Base-by-base conservation (phyloP, 2,888 invertebrate genomes). In the Parnassius apollo region DNA sequence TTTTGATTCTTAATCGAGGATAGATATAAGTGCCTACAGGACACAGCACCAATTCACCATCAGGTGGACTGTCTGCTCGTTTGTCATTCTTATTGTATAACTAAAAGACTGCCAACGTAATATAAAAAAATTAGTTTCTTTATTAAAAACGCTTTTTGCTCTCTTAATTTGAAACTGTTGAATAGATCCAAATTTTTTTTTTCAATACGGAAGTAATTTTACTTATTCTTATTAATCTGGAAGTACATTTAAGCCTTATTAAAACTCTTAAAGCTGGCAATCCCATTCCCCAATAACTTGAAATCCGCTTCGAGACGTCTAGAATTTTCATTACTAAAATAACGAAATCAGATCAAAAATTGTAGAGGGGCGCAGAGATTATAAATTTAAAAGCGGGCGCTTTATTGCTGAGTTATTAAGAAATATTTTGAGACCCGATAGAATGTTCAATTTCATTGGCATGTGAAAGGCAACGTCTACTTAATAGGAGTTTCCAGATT, bases 381-480 rank as follows among this genome's bases (percentile, higher is more conserved):
- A 82, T 83, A 80, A 82, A 82, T 82, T 75, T 80, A 80, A 79
- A 59, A 69, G 50, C 57, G 72, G 70, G 67, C 65, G 68, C 70
- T 71, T 75, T 74, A 77, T 74, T 75, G 76, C 71, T 69, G 71
- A 74, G 73, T 76, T 75, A 78, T 78, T 72, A 77, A 72, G 75
- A 75, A 82, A 83, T 82, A 85, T 85, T 81, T 77, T 76, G 75
- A 80, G 72, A 71, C 74, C 68, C 70, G 71, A 74, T 72, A 83
- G 81, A 84, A 84, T 84, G 81, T 85, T 81, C 82, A 83, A 84
- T 86, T 82, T 84, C 80, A 75, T 76, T 68, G 81, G 76, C 74
- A 82, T 80, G 78, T 77, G 76, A 72, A 73, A 71, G 72, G 71
- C 72, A 69, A 70, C 68, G 75, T 70, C 69, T 75, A 73, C 63